Base-by-base conservation (phyloP, 2,797 vertebrate species). In the Spinus olivaceus region DNA sequence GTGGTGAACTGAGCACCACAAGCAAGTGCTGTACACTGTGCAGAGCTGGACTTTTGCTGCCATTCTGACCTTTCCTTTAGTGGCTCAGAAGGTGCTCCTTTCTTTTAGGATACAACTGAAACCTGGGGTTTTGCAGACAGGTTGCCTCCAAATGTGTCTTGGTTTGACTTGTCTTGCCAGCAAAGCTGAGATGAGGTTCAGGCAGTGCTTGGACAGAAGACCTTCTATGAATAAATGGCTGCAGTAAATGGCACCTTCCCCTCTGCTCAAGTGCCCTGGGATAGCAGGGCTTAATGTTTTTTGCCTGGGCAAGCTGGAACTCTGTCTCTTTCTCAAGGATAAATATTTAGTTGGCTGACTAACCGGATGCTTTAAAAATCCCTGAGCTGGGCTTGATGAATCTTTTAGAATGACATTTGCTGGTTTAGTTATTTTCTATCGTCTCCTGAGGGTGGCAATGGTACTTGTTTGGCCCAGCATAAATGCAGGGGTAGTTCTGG, bases 1-100 rank as follows among this genome's bases (percentile, higher is more conserved):
- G 24, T 57, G 35, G 6, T 0, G 4, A 44, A 32, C 39, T 7
- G 8, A 70, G 32, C 35, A 12, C 6, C 2, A 3, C 23, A 33
- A 41, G 8, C 2, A 4, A 14, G 18, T 10, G 10, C 32, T 79
- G 44, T 24, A 21, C 2, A 1, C 53, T 81, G 10, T 19, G 11
- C 35, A 41, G 50, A 8, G 18, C 1, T 54, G 47, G 28, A 13
- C 0, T 0, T 65, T 71, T 71, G 25, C 32, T 82, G 57, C 22
- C 0, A 0, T 42, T 83, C 21, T 60, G 53, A 28, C 27, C 7
- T 21, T 35, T 33, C 10, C 10, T 84, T 42, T 49, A 54, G 22
- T 79, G n/a, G 8, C 9, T 23, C 47, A 11, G 60, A 74, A 57
- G 37, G 23, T 76, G 10, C 47, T 9, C 14, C 4, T 18, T 65